phyloP scores from a whole-genome alignment of 2,888 invertebrate genomes.

The Drosophila koepferae region DNA sequence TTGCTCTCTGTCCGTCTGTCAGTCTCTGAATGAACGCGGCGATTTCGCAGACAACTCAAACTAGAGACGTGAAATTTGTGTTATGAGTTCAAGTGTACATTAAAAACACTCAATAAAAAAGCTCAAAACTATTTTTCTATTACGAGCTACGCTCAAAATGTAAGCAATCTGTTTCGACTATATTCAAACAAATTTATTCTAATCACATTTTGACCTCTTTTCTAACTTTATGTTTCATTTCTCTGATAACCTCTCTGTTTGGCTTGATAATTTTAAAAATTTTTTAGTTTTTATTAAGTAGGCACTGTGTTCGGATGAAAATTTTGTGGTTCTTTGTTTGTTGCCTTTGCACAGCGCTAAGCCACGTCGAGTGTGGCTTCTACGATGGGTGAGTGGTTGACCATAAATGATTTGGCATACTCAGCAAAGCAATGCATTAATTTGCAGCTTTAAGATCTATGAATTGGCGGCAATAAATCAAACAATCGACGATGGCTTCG shows the following conservation, averaged over 20 bases:
- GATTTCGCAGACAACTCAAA: too few relatives aligned
- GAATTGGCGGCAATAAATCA: slow-evolving; percentile 44
- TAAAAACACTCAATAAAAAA: too few relatives aligned
- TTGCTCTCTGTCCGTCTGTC: too few relatives aligned
- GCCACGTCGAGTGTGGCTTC: slow-evolving; percentile 21
- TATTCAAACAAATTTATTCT: neutral
- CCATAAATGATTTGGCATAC: rapidly evolving
- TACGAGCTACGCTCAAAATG: neutral
- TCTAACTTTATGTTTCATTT: neutral
- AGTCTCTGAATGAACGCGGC: too few relatives aligned
- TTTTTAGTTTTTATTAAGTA: slow-evolving; percentile 20
- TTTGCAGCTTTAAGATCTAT: slow-evolving; percentile 73
- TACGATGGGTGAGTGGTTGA: slow-evolving; percentile 60
- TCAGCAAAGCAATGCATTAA: neutral
- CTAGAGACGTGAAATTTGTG: too few relatives aligned
- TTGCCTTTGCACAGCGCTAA: slow-evolving; percentile 16
- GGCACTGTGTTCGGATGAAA: slow-evolving; percentile 50
- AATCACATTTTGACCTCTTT: neutral
- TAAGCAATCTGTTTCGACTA: neutral
- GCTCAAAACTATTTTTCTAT: too few relatives aligned
- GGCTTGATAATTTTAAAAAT: neutral
- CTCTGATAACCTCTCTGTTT: neutral
- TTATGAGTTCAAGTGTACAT: too few relatives aligned
- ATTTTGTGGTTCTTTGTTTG: slow-evolving; percentile 24
- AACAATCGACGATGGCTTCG: slow-evolving; percentile 15